Percentiles rank a stretch among this genome's conserved stretches.
These are phyloP conservation scores for Zygothrica quintamaculata DNA, from an alignment of 2,888 invertebrate genomes.

Conservation along the genomic window DNA sequence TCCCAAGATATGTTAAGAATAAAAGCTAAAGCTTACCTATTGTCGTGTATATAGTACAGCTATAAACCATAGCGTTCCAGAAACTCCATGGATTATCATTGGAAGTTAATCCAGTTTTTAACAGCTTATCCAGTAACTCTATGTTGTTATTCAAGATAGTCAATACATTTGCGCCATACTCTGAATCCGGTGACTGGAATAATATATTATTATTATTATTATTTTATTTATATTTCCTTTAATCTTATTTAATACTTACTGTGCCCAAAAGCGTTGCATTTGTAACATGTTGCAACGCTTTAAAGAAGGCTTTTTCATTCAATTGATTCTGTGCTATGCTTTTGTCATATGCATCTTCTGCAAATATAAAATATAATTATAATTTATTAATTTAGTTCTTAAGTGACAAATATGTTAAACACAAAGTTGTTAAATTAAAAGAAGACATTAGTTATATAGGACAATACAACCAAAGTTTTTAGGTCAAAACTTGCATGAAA, in stretches of 20 bases:
- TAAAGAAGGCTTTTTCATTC: no score
- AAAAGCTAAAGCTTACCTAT: conserved; percentile 88
- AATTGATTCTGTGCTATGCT: no score
- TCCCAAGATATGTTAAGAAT: background rate
- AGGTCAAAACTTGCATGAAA: no score
- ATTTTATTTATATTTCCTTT: background rate
- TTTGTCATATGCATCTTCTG: no score
- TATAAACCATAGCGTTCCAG: conserved; percentile 94
- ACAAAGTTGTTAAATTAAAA: no score
- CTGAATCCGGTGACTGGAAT: conserved; percentile 61
- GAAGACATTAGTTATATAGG: no score
- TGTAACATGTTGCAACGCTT: no score
- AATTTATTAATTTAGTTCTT: no score
- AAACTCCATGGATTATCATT: conserved; percentile 89
- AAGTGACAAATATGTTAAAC: no score
- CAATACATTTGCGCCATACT: conserved; percentile 86
- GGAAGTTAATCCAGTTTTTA: conserved; percentile 48
- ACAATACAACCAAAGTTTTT: no score
- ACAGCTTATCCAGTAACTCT: conserved; percentile 82
- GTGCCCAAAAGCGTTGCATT: background rate
- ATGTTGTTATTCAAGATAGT: conserved; percentile 86
- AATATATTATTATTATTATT: background rate
- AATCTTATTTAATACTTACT: conserved; percentile 24
- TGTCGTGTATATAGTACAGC: conserved; percentile 94
- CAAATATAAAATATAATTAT: no score